A percentile compares a stretch with the other conserved stretches of the same genome.
phyloP scores from a whole-genome alignment of 2,888 invertebrate genomes.

The Drosophila percnosoma region DNA sequence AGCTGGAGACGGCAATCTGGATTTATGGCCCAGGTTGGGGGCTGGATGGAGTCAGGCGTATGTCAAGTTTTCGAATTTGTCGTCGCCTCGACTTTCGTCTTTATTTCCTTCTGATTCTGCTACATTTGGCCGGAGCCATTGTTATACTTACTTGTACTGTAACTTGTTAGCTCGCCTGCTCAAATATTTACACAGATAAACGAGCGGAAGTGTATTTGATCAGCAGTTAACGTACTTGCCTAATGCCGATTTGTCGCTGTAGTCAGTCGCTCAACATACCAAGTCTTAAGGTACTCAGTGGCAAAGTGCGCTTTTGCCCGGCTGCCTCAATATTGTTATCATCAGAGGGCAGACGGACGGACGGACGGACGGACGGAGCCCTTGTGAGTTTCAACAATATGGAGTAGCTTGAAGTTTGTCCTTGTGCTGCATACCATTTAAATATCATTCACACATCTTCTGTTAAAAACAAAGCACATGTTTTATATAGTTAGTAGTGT shows the following conservation, averaged over 20 bases:
- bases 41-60: conserved; percentile 9
- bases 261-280: not conserved
- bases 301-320: conserved; percentile 14
- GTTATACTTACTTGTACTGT: conserved; percentile 40
- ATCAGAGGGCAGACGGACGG: not conserved
- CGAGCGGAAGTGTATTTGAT: conserved; percentile 78
- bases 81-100: conserved; percentile 36
- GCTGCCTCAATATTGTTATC: conserved; percentile 3
- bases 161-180: conserved; percentile 70
- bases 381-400: not conserved
- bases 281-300: conserved; percentile 5
- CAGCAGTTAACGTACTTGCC: conserved; percentile 65
- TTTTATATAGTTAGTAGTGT: not conserved
- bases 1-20: conserved; percentile 1
- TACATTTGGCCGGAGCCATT: conserved; percentile 26
- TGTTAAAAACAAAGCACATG: not conserved
- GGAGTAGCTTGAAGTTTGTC: not conserved
- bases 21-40: not conserved
- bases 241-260: conserved; percentile 62
- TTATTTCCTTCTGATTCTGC: conserved; percentile 36
- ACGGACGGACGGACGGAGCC: not conserved
- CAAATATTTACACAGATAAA: conserved; percentile 81
- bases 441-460: conserved; percentile 9
- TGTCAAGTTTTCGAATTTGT: conserved; percentile 43
- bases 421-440: not conserved